Conservation (phyloP, 2,113 vertebrate genomes). For the Eulemur rufifrons region DNA sequence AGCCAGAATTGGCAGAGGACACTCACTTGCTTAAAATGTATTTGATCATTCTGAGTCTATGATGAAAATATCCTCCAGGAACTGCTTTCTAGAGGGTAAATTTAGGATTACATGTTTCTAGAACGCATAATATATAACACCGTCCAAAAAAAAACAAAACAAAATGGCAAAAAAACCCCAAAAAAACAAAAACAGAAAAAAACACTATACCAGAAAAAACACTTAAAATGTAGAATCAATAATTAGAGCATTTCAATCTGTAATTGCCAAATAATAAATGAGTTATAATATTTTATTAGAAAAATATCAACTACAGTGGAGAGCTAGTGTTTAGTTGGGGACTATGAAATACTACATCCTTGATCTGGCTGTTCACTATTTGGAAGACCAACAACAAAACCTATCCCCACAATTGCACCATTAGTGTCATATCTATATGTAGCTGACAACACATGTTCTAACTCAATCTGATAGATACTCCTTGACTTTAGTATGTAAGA, state of each 20-base stretch:
- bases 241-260: neutral
- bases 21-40: neutral
- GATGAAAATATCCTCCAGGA: conserved; percentile 33
- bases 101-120: neutral
- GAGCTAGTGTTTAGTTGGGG: neutral
- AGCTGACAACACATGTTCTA: neutral
- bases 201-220: neutral
- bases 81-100: neutral
- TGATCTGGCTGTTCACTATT: neutral
- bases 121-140: neutral
- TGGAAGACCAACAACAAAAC: neutral
- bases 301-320: neutral
- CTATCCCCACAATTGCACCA: neutral
- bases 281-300: neutral
- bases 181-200: neutral
- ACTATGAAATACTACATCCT: neutral
- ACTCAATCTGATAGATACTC: neutral
- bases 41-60: conserved; percentile 16
- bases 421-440: neutral
- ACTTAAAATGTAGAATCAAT: conserved; percentile 10
- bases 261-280: neutral
- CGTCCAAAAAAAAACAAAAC: neutral
- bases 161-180: neutral
- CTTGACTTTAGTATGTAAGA: neutral
- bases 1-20: neutral